phyloP scores from a whole-genome alignment of 1,140 invertebrate species.

The Drosophila nigrodunni region DNA sequence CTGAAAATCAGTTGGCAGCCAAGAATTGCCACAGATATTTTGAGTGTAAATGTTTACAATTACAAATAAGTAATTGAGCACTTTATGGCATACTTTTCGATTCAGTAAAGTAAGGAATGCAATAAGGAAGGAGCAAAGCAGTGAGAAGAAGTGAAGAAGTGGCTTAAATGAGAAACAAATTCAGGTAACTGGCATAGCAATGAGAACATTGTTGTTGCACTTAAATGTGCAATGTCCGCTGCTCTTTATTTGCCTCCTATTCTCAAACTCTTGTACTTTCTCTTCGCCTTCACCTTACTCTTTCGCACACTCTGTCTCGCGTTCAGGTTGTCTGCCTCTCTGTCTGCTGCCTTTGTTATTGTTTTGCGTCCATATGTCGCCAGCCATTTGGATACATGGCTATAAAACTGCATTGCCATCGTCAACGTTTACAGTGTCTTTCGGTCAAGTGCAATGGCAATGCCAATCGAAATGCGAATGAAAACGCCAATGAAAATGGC shows the following conservation, averaged over 20 bases:
- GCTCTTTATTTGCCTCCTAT: too few relatives aligned
- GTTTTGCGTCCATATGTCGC: slow-evolving; percentile 72
- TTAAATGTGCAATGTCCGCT: neutral
- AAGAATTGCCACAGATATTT: neutral
- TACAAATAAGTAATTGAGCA: slow-evolving; percentile 67
- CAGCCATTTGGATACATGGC: slow-evolving; percentile 50
- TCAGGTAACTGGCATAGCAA: neutral
- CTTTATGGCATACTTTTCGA: slow-evolving; percentile 19
- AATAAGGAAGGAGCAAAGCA: neutral
- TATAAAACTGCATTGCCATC: slow-evolving; percentile 44
- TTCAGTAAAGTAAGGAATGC: neutral
- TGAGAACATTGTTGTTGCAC: slow-evolving; percentile 4
- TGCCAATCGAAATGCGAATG: slow-evolving; percentile 41
- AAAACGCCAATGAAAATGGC: slow-evolving; percentile 16
- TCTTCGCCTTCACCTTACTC: neutral
- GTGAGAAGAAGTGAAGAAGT: neutral
- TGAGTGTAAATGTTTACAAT: slow-evolving; percentile 36
- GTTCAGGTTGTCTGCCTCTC: neutral
- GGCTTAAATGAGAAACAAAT: neutral
- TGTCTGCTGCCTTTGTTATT: slow-evolving; percentile 46
- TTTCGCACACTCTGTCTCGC: neutral
- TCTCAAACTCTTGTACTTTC: neutral
- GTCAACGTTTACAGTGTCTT: slow-evolving; percentile 32
- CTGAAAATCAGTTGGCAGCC: slow-evolving; percentile 13
- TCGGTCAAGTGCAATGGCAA: slow-evolving; percentile 48